These are phyloP conservation scores for Aricia agestis DNA, from an alignment of 1,140 invertebrate species.

Conservation along the genomic window DNA sequence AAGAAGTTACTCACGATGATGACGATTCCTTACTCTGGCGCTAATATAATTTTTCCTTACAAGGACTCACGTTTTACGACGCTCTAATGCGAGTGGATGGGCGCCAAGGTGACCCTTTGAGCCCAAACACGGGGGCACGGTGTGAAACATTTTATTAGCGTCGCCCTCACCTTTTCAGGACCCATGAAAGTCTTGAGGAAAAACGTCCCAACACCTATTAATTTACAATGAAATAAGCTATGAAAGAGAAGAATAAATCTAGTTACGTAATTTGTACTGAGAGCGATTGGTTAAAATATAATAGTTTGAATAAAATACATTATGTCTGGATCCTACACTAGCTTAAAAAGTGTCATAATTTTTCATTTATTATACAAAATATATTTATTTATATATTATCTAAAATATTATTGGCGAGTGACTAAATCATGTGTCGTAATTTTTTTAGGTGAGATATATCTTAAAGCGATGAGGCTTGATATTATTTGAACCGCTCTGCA, in stretches of 20 bases:
- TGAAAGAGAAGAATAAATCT: not conserved
- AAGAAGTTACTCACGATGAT: not conserved
- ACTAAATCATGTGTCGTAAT: too few relatives aligned
- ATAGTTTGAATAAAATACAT: too few relatives aligned
- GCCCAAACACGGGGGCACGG: not conserved
- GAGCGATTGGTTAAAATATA: too few relatives aligned
- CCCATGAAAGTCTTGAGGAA: not conserved
- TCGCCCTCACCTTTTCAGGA: not conserved
- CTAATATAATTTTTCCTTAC: slow-evolving; percentile 5
- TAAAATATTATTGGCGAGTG: too few relatives aligned
- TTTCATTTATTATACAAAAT: too few relatives aligned
- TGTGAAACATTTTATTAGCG: slow-evolving; percentile 6
- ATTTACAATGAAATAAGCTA: not conserved
- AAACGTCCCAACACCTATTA: not conserved
- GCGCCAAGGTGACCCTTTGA: not conserved
- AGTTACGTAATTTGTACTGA: too few relatives aligned
- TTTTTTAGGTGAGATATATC: too few relatives aligned
- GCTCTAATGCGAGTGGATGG: not conserved
- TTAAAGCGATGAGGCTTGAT: not conserved
- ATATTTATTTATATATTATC: too few relatives aligned
- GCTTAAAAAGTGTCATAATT: too few relatives aligned
- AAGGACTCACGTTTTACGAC: slow-evolving; percentile 11
- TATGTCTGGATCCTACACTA: too few relatives aligned
- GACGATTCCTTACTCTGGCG: not conserved
- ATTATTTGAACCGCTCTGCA: not conserved